Evolutionary conservation across 2,888 invertebrate genomes (phyloP).

Genomic region (Argyresthia albistria): DNA sequence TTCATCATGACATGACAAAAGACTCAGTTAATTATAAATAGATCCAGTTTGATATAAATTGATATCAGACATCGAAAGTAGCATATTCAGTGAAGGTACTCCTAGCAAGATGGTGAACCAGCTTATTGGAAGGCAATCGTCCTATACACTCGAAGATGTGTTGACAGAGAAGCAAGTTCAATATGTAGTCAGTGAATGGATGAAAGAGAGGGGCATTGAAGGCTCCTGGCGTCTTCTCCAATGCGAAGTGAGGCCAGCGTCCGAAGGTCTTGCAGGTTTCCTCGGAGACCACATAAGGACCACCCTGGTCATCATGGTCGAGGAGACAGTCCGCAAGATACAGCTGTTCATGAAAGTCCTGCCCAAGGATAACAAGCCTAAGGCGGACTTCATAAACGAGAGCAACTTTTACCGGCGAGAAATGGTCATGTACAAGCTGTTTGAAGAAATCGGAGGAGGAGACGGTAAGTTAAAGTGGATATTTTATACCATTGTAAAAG

Average conservation of each 20-base stretch:
- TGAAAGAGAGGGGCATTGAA: constrained; percentile 11
- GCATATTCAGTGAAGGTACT: background rate
- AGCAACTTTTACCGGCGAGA: constrained; percentile 38
- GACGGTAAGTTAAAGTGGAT: constrained; percentile 17
- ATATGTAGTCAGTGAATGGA: constrained; percentile 19
- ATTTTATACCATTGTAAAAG: no score
- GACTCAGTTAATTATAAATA: background rate
- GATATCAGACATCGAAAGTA: background rate
- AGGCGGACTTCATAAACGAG: constrained; percentile 36
- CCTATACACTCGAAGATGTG: constrained; percentile 19
- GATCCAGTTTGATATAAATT: background rate
- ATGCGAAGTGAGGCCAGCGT: constrained; percentile 25
- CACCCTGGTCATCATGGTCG: constrained; percentile 22
- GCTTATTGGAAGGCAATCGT: background rate
- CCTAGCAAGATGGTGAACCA: background rate
- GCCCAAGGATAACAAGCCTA: constrained; percentile 35
- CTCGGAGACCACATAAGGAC: constrained; percentile 44
- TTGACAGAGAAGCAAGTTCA: constrained; percentile 29
- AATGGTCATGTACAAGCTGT: constrained; percentile 31
- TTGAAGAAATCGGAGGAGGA: constrained; percentile 29
- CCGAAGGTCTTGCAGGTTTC: constrained; percentile 40
- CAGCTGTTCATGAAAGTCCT: constrained; percentile 41
- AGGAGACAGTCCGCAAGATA: background rate
- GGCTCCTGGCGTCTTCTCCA: constrained; percentile 12
- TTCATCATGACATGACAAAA: background rate